Percentiles rank a stretch among this genome's conserved stretches.
Conservation (phyloP, 2,797 vertebrate genomes). For the Strix occidentalis region DNA sequence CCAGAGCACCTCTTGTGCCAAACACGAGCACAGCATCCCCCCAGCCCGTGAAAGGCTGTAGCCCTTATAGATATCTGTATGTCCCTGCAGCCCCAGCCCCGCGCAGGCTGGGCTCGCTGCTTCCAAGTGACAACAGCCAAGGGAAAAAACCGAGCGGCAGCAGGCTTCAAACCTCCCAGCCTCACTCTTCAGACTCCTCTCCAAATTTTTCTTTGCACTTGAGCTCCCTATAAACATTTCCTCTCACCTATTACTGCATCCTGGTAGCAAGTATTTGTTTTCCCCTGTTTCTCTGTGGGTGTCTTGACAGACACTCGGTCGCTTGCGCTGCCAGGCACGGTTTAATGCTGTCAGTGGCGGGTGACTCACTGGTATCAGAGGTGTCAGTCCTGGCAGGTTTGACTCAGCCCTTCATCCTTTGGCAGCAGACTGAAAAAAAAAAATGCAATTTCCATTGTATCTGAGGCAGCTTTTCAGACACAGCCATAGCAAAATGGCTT, state of each 20-base stretch:
- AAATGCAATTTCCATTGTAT: not conserved
- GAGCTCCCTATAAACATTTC: not conserved
- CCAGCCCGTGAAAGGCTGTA: not conserved
- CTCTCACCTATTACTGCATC: conserved; percentile 16
- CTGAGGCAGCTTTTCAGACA: not conserved
- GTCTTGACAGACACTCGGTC: conserved; percentile 25
- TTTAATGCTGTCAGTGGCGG: conserved; percentile 1
- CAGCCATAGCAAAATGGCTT: not conserved
- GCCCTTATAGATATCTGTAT: accelerated
- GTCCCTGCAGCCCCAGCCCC: not conserved
- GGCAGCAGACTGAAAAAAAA: conserved; percentile 2
- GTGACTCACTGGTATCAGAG: conserved; percentile 51
- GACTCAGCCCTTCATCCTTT: conserved; percentile 50
- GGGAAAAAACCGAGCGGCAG: not conserved
- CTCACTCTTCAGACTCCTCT: not conserved
- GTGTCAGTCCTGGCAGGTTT: conserved; percentile 33
- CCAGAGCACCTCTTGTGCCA: not conserved
- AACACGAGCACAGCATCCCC: not conserved
- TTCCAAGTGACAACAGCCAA: not conserved
- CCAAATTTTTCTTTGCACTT: not conserved
- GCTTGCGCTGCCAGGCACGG: not conserved
- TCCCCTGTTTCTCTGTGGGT: conserved; percentile 29
- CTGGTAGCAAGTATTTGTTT: conserved; percentile 48
- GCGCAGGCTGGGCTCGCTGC: accelerated
- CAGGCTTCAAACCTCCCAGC: not conserved